Base-by-base conservation (phyloP, 2,888 invertebrate species). In the Campaea margaritaria region DNA sequence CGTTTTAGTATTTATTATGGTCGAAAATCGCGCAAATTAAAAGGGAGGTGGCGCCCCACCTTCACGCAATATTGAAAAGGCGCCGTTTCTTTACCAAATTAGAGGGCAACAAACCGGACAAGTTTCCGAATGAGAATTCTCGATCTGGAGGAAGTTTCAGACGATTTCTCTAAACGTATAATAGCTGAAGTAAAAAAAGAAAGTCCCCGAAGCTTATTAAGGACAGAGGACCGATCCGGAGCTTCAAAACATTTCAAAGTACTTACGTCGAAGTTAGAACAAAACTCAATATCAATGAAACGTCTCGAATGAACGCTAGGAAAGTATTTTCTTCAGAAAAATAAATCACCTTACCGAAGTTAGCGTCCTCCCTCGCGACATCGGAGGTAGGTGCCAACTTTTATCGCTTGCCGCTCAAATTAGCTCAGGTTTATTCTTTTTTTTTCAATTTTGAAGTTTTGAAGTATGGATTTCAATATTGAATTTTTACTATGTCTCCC, bases 401-500 rank as follows among this genome's bases (percentile, higher is more conserved):
- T 89, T 86, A 83, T 85, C 84, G 86, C 74, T 74, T 77, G 70
- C 78, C 76, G 83, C 82, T 88, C 84, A 87, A 89, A 90, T 88
- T 86, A 89, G 87, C 87, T 87, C 78, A 69, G 68, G 74, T 76
- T 71, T 72, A 76, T 76, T 76, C 77, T 83, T 79, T 81, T 81
- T n/a, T 85, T 85, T 83, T 82, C 77, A 82, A 81, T 82, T 76
- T 75, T 75, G 70, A 86, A 89, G 80, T 87, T 89, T 84, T 85
- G 83, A 87, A 85, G 87, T 85, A 87, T 89, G 83, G 88, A 87
- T 87, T 87, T 85, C 87, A 85, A 87, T 89, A 89, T 89, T 86
- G 86, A 87, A 87, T 86, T 89, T 88, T 84, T 83, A 86, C 84
- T 82, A 77, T 84, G 82, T 83, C 83, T 74, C 79, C 43, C 12